phyloP scores from a whole-genome alignment of 2,113 vertebrate species.

The Dicentrarchus labrax region DNA sequence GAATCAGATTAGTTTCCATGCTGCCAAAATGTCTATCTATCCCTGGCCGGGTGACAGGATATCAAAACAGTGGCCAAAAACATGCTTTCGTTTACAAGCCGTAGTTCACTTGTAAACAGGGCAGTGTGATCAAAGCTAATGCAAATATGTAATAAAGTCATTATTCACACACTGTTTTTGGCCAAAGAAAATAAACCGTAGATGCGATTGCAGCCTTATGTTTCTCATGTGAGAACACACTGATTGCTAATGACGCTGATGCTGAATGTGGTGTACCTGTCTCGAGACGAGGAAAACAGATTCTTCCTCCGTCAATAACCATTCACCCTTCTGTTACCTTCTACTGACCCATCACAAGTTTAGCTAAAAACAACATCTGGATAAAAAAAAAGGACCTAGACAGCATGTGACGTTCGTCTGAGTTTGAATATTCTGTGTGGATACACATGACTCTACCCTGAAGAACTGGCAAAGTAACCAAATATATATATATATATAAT shows the following conservation, averaged over 20 bases:
- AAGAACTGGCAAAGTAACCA: background rate
- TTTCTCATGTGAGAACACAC: background rate
- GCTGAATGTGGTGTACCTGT: background rate
- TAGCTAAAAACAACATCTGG: background rate
- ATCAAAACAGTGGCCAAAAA: background rate
- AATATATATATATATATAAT: no score
- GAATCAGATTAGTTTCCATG: conserved; percentile 3
- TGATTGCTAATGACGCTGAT: background rate
- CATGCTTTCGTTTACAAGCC: conserved; percentile 23
- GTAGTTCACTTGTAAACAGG: background rate
- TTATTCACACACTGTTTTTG: background rate
- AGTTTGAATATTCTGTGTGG: background rate
- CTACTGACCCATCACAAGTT: background rate
- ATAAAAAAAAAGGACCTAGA: background rate
- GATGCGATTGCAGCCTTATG: background rate
- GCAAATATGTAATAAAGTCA: conserved; percentile 3
- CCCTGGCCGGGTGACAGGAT: conserved; percentile 1
- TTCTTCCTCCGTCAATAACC: background rate
- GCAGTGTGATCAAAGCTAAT: background rate
- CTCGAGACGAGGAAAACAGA: background rate
- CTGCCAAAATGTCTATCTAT: conserved; percentile 7
- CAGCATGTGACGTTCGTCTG: background rate
- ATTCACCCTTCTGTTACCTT: background rate
- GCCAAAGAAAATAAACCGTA: conserved; percentile 7
- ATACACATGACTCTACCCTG: background rate